Base-by-base conservation (phyloP, 2,888 invertebrate species). In the Acleris holmiana region DNA sequence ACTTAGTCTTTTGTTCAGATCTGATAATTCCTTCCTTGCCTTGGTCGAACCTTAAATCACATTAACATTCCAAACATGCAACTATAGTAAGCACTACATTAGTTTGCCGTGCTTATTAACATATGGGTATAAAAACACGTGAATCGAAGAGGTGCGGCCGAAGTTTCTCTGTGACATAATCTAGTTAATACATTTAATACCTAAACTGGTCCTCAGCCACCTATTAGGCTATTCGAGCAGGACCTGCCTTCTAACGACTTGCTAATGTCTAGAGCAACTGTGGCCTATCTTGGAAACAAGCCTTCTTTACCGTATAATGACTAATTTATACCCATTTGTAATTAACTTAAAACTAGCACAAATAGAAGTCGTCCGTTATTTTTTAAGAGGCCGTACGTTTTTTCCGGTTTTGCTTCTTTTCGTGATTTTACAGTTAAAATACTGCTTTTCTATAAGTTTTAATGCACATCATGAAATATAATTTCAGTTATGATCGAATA, bases 151-250 rank as follows among this genome's bases (percentile, higher is more conserved):
- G 58, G 58, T 49, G 49, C 17, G 41, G 23, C 17, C 17, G 7
- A 7, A 7, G 41, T 41, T 19, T 47, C 19, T 48, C 47, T 17
- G 47, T 57, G 49, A 50, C 23, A 59, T 59, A 59, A 59, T 59
- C 58, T 23, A 49, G 18, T 58, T 58, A 58, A 19, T n/a, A 35
- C 35, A 4, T 10, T 35, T 35, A 35, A 35, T 44, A 21, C 23
- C 40, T 48, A 40, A 13, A 23, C 35, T 19, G 8, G n/a, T 17
- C 40, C n/a, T 48, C 15, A 41, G n/a, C 6, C 21, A 17, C 41
- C 58, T 59, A 18, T 49, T 59, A 49, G 44, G 44, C 44, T 49
- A 35, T 47, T 47, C 29, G 21, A 15, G 5, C 40, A 41, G 21
- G 55, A 55, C 25, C 17, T 50, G 40, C 2, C n/a, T 44, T 41